These are phyloP conservation scores for Osmerus mordax DNA, from an alignment of 2,113 vertebrate genomes.

Conservation along the genomic window DNA sequence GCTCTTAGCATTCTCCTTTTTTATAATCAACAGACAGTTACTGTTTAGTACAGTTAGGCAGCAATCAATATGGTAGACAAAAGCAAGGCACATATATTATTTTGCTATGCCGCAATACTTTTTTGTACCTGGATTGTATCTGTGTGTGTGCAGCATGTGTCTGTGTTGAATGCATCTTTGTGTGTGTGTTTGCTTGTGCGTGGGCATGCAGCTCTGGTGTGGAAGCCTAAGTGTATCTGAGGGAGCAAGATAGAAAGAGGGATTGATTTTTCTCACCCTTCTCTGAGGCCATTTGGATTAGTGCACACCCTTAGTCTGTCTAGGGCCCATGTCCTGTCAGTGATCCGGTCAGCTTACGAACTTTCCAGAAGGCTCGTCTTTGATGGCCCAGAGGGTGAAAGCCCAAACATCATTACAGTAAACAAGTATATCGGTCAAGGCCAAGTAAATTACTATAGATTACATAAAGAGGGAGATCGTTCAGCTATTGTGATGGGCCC, in stretches of 20 bases:
- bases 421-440: neutral
- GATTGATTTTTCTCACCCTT: constrained; percentile 2
- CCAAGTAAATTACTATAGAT: neutral
- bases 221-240: too few relatives aligned
- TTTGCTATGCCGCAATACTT: too few relatives aligned
- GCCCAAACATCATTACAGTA: neutral
- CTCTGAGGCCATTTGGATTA: constrained; percentile 2
- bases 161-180: neutral
- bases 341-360: neutral
- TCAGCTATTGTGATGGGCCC: too few relatives aligned
- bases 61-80: too few relatives aligned
- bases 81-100: too few relatives aligned
- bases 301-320: neutral
- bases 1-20: neutral
- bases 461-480: too few relatives aligned
- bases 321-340: neutral
- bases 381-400: neutral
- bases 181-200: neutral
- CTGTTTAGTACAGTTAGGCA: neutral
- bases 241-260: neutral
- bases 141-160: neutral
- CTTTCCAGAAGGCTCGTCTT: neutral
- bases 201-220: neutral
- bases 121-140: too few relatives aligned
- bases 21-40: neutral